These are phyloP conservation scores for Schizotus pectinicornis DNA, from an alignment of 2,888 invertebrate genomes.

Conservation along the genomic window DNA sequence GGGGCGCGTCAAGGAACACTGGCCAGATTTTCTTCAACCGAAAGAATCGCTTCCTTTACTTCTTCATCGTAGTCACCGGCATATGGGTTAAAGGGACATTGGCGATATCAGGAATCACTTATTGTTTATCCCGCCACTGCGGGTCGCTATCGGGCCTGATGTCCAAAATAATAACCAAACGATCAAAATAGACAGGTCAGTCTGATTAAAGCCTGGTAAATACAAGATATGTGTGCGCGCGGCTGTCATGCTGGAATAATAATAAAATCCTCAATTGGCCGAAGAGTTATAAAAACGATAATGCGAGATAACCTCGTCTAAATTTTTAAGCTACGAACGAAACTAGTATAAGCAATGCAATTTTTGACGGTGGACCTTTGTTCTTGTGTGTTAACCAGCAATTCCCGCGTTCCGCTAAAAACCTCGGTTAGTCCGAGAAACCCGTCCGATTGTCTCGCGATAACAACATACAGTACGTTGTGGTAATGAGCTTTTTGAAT, in stretches of 20 bases:
- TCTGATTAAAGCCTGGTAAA: conserved; percentile 15
- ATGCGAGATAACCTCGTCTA: conserved; percentile 38
- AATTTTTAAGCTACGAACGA: conserved; percentile 31
- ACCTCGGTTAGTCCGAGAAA: not conserved
- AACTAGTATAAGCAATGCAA: conserved; percentile 24
- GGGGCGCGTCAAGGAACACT: conserved; percentile 17
- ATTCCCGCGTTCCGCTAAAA: not conserved
- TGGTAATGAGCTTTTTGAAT: conserved; percentile 40
- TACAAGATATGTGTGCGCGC: not conserved
- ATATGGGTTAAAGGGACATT: no score
- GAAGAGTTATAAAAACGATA: conserved; percentile 36
- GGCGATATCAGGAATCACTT: not conserved
- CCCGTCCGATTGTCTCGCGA: conserved; percentile 1
- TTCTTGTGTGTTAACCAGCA: no score
- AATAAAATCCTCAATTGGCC: conserved; percentile 26
- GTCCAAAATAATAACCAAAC: conserved; percentile 21
- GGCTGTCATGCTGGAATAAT: not conserved
- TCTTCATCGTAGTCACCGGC: not conserved
- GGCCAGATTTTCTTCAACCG: conserved; percentile 12
- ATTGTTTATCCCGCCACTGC: conserved; percentile 5
- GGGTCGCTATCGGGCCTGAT: conserved; percentile 21
- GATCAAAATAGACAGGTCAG: conserved; percentile 24
- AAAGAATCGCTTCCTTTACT: not conserved
- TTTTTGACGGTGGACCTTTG: conserved; percentile 16
- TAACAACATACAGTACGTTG: not conserved